phyloP scores from a whole-genome alignment of 2,113 vertebrate species.

The Australoheros scitulus region DNA sequence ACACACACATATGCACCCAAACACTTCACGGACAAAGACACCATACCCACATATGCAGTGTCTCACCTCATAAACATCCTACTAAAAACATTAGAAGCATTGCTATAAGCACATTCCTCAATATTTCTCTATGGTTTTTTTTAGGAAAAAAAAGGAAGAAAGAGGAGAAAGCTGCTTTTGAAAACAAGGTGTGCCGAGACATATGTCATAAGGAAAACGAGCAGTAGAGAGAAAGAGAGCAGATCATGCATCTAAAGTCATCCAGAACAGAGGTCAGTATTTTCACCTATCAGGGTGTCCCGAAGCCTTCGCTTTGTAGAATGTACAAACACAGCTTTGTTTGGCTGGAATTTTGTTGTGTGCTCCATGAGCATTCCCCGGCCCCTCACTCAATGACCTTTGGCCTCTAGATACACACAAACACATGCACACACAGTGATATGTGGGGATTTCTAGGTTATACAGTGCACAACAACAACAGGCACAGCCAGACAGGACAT shows the following conservation, averaged over 20 bases:
- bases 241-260: constrained; percentile 26
- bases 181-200: neutral
- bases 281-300: constrained; percentile 56
- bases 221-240: neutral
- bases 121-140: neutral
- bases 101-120: neutral
- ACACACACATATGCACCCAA: constrained; percentile 49
- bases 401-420: constrained; percentile 49
- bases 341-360: constrained; percentile 68
- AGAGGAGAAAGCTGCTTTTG: constrained; percentile 8
- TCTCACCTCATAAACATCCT: constrained; percentile 44
- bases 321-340: constrained; percentile 68
- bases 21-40: constrained; percentile 29
- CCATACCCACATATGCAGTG: constrained; percentile 4
- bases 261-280: constrained; percentile 52
- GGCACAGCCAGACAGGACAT: constrained; percentile 20
- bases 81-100: neutral
- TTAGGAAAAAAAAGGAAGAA: neutral
- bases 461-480: constrained; percentile 41
- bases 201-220: constrained; percentile 10
- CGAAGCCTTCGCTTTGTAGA: constrained; percentile 19
- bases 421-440: constrained; percentile 39
- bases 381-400: constrained; percentile 51
- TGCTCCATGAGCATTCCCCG: constrained; percentile 59
- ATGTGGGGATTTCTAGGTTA: constrained; percentile 53